Evolutionary conservation across 2,888 invertebrate genomes (phyloP), one percentile per base, ranked within the genome.

Genomic region (Drosophila infuscata): DNA sequence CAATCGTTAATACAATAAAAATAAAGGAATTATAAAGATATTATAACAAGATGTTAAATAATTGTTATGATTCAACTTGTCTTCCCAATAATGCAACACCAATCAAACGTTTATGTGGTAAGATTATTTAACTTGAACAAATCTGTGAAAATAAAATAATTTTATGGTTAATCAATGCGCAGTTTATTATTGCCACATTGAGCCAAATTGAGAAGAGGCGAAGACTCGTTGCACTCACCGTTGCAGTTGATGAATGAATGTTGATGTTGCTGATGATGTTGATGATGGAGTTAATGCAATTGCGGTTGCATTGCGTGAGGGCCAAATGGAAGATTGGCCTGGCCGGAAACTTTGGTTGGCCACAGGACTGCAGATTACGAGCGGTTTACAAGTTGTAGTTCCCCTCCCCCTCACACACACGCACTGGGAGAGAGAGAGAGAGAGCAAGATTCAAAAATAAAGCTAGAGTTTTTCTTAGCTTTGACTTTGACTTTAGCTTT

Each of bases 341-440:
- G 71, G 64, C 77, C 88, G 85, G 85, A 87, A 82, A 66, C 67
- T 65, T 72, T 54, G 68, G 62, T 66, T 81, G 68, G 76, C 88
- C 83, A 52, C 83, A 84, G 67, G 70, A 79, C 36, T 17, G 61
- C 32, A 25, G 70, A 79, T 79, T 59, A 58, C 58, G 41, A 62
- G 51, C 64, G 68, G 67, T 62, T 53, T 67, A 17, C 58, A 32
- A 61, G 59, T 60, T 41, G 53, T 36, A 57, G 38, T 20, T 56
- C 38, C 43, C 52, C 36, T 33, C 53, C 29, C 46, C 15, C 25
- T 46, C n/a, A 30, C 56, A 58, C 41, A 33, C 57, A 51, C 43
- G 30, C 51, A 57, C 54, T 33, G 46, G 30, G 48, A 30, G 46
- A 51, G 30, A 20, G 46, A 36, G 51, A 17, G 36, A 51, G 52